These are phyloP conservation scores for Hylyphantes graminicola DNA, from an alignment of 1,140 invertebrate species.

Conservation along the genomic window DNA sequence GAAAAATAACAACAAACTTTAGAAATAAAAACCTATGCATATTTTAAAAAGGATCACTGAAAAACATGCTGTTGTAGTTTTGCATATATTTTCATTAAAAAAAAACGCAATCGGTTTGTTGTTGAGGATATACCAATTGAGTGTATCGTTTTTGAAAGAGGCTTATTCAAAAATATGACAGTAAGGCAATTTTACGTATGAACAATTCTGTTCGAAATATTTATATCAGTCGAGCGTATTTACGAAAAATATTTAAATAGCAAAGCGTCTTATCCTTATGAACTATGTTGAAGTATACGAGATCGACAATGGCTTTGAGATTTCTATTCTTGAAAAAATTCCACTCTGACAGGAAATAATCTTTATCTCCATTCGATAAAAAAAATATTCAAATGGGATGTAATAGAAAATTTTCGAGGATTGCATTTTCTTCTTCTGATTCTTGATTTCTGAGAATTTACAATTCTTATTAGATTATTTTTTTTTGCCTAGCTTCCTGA, in stretches of 20 bases:
- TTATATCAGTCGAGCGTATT: too few species aligned
- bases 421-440: constrained; percentile 26
- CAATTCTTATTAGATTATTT: constrained; percentile 40
- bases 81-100: too few species aligned
- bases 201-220: too few species aligned
- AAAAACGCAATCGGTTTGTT: too few species aligned
- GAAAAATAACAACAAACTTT: too few species aligned
- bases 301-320: background rate
- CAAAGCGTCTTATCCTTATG: constrained; percentile 9
- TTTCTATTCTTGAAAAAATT: constrained; percentile 22
- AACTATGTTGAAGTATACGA: constrained; percentile 16
- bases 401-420: constrained; percentile 35
- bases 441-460: constrained; percentile 38
- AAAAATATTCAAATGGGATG: constrained; percentile 15
- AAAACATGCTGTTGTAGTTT: too few species aligned
- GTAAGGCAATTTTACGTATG: too few species aligned
- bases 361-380: background rate
- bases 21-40: too few species aligned
- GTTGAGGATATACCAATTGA: too few species aligned
- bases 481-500: background rate
- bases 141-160: too few species aligned
- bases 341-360: constrained; percentile 36
- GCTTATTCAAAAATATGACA: too few species aligned
- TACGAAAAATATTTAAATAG: constrained; percentile 26
- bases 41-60: too few species aligned